phyloP scores from a whole-genome alignment of 1,140 invertebrate species.

The Chlorops oryzae region DNA sequence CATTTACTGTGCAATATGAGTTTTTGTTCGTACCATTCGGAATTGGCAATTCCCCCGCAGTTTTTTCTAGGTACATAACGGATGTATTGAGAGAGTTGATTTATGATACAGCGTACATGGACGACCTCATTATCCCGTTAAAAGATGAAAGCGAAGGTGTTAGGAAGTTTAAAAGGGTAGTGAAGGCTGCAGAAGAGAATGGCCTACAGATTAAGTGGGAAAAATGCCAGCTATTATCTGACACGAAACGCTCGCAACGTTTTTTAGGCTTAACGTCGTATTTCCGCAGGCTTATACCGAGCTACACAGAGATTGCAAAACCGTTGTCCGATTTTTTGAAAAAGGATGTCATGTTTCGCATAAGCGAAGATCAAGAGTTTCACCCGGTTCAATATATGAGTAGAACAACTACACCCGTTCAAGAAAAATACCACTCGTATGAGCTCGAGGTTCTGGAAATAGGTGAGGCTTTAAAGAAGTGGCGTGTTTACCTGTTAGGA shows the following conservation, averaged over 20 bases:
- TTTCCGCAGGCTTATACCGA: too few relatives aligned
- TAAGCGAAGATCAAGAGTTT: background rate
- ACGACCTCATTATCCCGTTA: conserved; percentile 6
- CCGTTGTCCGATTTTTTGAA: conserved; percentile 31
- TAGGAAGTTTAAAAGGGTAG: conserved; percentile 2
- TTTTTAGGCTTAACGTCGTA: conserved; percentile 24
- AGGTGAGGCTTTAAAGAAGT: conserved; percentile 9
- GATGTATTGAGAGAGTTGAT: background rate
- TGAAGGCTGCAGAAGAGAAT: conserved; percentile 1
- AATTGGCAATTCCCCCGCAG: conserved; percentile 8
- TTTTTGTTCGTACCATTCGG: conserved; percentile 2
- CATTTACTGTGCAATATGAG: conserved; percentile 5
- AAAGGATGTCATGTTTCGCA: conserved; percentile 8
- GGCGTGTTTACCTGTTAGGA: conserved; percentile 9
- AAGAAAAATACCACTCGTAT: conserved; percentile 27
- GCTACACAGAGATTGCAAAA: conserved; percentile 30
- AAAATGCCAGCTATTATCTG: conserved; percentile 14
- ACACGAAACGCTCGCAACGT: too few relatives aligned
- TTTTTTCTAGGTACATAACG: background rate
- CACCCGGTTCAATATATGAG: conserved; percentile 16
- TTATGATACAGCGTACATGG: conserved; percentile 2
- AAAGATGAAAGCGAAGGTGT: background rate
- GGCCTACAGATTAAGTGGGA: conserved; percentile 7
- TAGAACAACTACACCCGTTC: conserved; percentile 14
- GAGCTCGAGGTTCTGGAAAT: conserved; percentile 24